Evolutionary conservation across 2,888 invertebrate genomes (phyloP).

Genomic region (Trisateles emortualis): DNA sequence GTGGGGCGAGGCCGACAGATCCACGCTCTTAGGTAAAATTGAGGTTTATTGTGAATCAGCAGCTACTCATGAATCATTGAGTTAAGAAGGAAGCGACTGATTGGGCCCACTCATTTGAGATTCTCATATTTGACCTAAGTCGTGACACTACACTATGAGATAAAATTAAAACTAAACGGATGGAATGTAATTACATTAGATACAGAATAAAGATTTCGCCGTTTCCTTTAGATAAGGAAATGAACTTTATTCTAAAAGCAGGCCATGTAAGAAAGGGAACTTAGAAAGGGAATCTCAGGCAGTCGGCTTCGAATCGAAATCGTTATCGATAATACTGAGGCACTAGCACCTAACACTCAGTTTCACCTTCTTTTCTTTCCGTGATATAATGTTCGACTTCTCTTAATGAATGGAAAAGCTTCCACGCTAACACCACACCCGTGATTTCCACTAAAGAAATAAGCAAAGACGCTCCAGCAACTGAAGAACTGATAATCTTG

Average conservation of each 20-base stretch:
- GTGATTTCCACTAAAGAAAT: slow-evolving; percentile 74
- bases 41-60: slow-evolving; percentile 58
- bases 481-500: slow-evolving; percentile 80
- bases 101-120: slow-evolving; percentile 59
- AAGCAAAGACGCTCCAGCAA: slow-evolving; percentile 76
- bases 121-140: slow-evolving; percentile 58
- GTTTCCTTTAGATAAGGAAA: slow-evolving; percentile 72
- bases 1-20: slow-evolving; percentile 70
- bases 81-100: slow-evolving; percentile 66
- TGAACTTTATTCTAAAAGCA: slow-evolving; percentile 61
- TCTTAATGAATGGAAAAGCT: slow-evolving; percentile 73
- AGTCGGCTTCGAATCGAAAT: slow-evolving; percentile 39
- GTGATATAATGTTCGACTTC: slow-evolving; percentile 82
- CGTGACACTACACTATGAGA: slow-evolving; percentile 52
- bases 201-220: slow-evolving; percentile 61
- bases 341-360: slow-evolving; percentile 71
- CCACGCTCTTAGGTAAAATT: slow-evolving; percentile 63
- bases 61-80: slow-evolving; percentile 60
- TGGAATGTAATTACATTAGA: slow-evolving; percentile 50
- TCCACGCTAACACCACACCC: slow-evolving; percentile 76
- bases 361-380: slow-evolving; percentile 81
- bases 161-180: slow-evolving; percentile 46
- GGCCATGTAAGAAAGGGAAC: slow-evolving; percentile 47
- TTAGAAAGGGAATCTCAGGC: slow-evolving; percentile 49
- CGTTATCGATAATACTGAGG: slow-evolving; percentile 54